phyloP scores from a whole-genome alignment of 2,888 invertebrate species.

The Aplocera efformata region DNA sequence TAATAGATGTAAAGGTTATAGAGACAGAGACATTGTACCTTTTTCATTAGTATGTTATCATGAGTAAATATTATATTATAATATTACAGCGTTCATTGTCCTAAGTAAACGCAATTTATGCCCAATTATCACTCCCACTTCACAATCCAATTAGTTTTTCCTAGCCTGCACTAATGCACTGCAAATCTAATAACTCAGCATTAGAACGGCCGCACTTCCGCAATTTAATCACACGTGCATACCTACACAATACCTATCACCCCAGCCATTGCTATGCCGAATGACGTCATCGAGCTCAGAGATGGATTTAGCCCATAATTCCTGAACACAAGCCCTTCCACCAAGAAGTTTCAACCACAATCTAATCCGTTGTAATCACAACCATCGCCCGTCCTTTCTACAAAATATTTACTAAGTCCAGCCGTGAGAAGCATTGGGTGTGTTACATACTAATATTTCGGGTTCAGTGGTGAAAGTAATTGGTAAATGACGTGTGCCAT shows the following conservation, averaged over 20 bases:
- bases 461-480: conserved; percentile 41
- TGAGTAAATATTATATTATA: too few species aligned
- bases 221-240: conserved; percentile 37
- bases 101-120: conserved; percentile 1
- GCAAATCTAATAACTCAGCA: conserved; percentile 43
- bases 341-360: conserved; percentile 22
- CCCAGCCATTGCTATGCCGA: conserved; percentile 72
- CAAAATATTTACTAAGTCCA: not conserved
- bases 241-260: conserved; percentile 48
- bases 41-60: too few species aligned
- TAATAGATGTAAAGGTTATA: too few species aligned
- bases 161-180: conserved; percentile 34
- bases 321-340: conserved; percentile 57
- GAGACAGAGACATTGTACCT: too few species aligned
- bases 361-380: conserved; percentile 8
- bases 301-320: conserved; percentile 77
- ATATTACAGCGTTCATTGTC: not conserved
- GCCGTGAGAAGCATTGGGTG: conserved; percentile 38
- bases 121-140: conserved; percentile 10
- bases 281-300: conserved; percentile 74
- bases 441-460: conserved; percentile 6
- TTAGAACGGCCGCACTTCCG: conserved; percentile 35
- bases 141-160: conserved; percentile 21
- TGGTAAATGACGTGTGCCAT: conserved; percentile 75
- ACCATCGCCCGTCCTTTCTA: conserved; percentile 38